These are phyloP conservation scores for Crax fasciolata DNA, from an alignment of 2,797 vertebrate genomes.

Conservation along the genomic window DNA sequence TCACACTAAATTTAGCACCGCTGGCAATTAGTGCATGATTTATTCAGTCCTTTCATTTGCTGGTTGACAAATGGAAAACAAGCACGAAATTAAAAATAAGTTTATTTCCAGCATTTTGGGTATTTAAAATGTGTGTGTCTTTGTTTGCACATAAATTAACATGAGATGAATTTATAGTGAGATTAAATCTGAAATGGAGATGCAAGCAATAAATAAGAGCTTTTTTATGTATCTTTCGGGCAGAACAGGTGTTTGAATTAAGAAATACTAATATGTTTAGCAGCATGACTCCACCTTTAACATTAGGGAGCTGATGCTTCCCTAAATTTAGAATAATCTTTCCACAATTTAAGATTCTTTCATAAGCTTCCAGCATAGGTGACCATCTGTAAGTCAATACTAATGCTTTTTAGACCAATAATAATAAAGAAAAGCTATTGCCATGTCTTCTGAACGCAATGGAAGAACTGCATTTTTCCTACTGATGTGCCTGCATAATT, in stretches of 20 bases:
- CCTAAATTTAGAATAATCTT: constrained; percentile 85
- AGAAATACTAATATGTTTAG: constrained; percentile 88
- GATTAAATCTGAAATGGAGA: constrained; percentile 87
- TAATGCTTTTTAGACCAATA: constrained; percentile 75
- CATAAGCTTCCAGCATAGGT: constrained; percentile 84
- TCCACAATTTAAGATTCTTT: constrained; percentile 81
- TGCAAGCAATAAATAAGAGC: constrained; percentile 85
- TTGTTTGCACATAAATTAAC: constrained; percentile 90
- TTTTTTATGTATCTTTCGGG: constrained; percentile 82
- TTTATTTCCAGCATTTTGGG: constrained; percentile 88
- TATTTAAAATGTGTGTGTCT: constrained; percentile 89
- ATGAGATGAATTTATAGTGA: constrained; percentile 89
- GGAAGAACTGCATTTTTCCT: constrained; percentile 37
- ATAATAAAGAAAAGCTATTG: constrained; percentile 57
- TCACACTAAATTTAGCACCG: constrained; percentile 97
- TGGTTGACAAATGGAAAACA: constrained; percentile 94
- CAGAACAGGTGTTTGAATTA: constrained; percentile 88
- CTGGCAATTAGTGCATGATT: constrained; percentile 96
- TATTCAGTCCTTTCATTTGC: constrained; percentile 93
- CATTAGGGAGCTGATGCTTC: constrained; percentile 84
- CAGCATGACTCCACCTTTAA: constrained; percentile 87
- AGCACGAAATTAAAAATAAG: constrained; percentile 90
- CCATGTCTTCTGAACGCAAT: not conserved
- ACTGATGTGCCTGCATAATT: constrained; percentile 30
- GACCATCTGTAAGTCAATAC: constrained; percentile 85